These are phyloP conservation scores for Gobionotothen gibberifrons DNA, from an alignment of 2,797 vertebrate genomes.

Conservation along the genomic window DNA sequence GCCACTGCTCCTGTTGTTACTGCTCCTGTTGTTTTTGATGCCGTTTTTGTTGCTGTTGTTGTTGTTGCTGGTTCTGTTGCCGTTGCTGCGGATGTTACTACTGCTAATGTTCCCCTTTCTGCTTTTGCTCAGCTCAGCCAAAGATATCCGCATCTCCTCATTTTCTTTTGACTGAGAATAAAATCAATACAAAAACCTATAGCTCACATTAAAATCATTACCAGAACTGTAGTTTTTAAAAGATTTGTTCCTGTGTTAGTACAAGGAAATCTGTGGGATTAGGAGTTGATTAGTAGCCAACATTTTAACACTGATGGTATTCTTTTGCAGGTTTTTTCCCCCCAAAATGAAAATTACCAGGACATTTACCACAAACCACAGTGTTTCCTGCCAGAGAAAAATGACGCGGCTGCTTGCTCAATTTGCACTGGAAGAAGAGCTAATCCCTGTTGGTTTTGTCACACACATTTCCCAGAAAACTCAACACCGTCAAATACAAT, in stretches of 20 bases:
- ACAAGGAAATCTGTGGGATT: constrained; percentile 1
- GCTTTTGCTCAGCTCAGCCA: constrained; percentile 86
- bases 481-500: background rate
- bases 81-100: background rate
- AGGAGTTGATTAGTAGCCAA: constrained; percentile 9
- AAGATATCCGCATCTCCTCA: constrained; percentile 89
- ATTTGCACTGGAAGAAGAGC: constrained; percentile 37
- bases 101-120: background rate
- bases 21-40: too few relatives aligned
- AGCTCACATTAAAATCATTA: background rate
- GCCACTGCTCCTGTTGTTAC: constrained; percentile 33
- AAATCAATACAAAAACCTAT: constrained; percentile 20
- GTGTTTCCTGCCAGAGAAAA: constrained; percentile 37
- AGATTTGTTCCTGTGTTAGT: background rate
- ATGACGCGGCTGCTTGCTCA: constrained; percentile 41
- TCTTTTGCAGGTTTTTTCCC: constrained; percentile 18
- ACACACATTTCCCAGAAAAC: constrained; percentile 17
- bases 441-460: constrained; percentile 12
- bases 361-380: constrained; percentile 51
- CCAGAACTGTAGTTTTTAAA: background rate
- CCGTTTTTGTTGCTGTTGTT: too few relatives aligned
- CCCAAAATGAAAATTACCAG: constrained; percentile 5
- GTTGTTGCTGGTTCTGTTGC: fast-evolving
- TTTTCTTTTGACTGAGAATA: constrained; percentile 90
- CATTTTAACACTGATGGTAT: constrained; percentile 39